Conservation (phyloP, 1,140 invertebrate species). For the Liolophura sinensis region DNA sequence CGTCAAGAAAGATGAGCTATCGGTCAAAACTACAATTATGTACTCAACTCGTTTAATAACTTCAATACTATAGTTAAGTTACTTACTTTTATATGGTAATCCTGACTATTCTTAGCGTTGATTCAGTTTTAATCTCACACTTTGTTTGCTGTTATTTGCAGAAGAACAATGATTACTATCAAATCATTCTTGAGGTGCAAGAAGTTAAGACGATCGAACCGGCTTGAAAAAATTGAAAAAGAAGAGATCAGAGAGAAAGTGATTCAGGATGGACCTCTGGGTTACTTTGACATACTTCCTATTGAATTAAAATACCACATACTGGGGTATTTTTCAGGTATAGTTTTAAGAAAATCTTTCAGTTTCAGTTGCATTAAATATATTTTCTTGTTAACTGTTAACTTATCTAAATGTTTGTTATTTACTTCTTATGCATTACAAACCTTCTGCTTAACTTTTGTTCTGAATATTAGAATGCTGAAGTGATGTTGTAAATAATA, state of each 20-base stretch:
- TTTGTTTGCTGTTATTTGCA: too few relatives aligned
- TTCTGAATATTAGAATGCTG: too few relatives aligned
- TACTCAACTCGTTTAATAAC: too few relatives aligned
- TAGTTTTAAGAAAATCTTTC: neutral
- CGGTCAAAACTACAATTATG: too few relatives aligned
- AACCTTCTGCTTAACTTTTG: too few relatives aligned
- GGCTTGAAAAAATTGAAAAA: slow-evolving; percentile 44
- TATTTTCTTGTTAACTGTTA: too few relatives aligned
- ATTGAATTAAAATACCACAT: slow-evolving; percentile 53
- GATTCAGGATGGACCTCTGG: slow-evolving; percentile 35
- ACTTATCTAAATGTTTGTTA: too few relatives aligned
- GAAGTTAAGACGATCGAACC: slow-evolving; percentile 47
- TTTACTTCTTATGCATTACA: too few relatives aligned
- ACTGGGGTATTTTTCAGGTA: slow-evolving; percentile 50
- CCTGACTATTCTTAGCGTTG: neutral
- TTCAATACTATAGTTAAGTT: too few relatives aligned
- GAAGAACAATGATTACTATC: slow-evolving; percentile 21
- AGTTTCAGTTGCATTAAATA: neutral
- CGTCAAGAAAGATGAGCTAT: neutral
- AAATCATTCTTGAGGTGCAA: slow-evolving; percentile 44
- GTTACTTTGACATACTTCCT: slow-evolving; percentile 52
- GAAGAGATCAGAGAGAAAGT: slow-evolving; percentile 29
- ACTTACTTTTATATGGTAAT: neutral
- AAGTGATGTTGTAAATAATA: too few relatives aligned
- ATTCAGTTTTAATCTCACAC: too few relatives aligned